A percentile compares a stretch with the other conserved stretches of the same genome.
Evolutionary conservation across 2,797 vertebrate genomes (phyloP).

Genomic region (Tapera naevia): DNA sequence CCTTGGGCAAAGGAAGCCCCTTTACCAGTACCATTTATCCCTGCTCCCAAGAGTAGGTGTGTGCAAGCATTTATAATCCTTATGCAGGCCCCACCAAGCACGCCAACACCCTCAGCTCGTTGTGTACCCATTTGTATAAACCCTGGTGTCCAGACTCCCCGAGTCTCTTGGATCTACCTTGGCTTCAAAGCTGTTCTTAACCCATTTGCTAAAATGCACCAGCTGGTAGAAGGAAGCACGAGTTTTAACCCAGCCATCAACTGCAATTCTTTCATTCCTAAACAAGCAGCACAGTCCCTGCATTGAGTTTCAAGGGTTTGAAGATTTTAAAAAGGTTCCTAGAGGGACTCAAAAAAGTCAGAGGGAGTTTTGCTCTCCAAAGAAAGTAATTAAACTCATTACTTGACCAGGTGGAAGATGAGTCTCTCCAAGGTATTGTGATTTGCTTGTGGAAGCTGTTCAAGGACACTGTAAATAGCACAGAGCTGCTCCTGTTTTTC

Average conservation of each 20-base stretch:
- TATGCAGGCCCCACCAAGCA: not conserved
- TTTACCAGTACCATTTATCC: not conserved
- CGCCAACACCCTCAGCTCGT: not conserved
- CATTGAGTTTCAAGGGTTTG: not conserved
- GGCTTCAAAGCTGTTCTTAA: not conserved
- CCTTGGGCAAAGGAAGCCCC: not conserved
- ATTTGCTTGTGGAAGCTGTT: slow-evolving; percentile 89
- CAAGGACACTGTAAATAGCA: slow-evolving; percentile 88
- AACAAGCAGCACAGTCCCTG: not conserved
- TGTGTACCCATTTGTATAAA: not conserved
- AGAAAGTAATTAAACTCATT: slow-evolving; percentile 12
- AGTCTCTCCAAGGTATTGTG: slow-evolving; percentile 91
- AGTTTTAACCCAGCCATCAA: not conserved
- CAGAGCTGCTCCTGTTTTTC: slow-evolving; percentile 92
- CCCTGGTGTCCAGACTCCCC: not conserved
- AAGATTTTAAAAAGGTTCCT: not conserved
- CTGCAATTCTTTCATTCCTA: not conserved
- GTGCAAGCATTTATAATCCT: not conserved
- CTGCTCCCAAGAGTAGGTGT: not conserved
- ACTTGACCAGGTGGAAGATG: slow-evolving; percentile 96
- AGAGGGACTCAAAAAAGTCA: not conserved
- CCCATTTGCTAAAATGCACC: not conserved
- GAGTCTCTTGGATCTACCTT: not conserved
- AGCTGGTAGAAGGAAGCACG: not conserved
- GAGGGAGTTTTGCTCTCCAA: not conserved